These are phyloP conservation scores for Rhombomys opimus DNA, from an alignment of 2,113 vertebrate species.

Conservation along the genomic window DNA sequence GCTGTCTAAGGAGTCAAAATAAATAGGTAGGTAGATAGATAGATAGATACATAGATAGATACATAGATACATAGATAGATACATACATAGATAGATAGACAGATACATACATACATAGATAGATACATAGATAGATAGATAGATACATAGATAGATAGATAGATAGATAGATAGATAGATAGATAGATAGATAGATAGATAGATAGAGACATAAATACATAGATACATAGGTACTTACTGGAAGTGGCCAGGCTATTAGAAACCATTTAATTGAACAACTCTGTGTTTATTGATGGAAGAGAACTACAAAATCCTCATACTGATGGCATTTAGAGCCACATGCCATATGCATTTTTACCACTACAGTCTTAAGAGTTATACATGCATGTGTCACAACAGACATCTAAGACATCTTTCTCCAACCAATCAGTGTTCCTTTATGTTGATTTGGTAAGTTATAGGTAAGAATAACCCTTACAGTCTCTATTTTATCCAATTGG, in stretches of 20 bases:
- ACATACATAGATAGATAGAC: background rate
- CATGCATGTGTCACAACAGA: background rate
- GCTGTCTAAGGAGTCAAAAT: background rate
- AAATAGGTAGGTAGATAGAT: background rate
- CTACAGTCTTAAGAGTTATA: background rate
- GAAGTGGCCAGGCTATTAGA: background rate
- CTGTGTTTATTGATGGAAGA: background rate
- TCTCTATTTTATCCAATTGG: constrained; percentile 14
- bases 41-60: background rate
- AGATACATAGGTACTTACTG: background rate
- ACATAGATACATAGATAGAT: background rate
- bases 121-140: background rate
- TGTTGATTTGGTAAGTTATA: background rate
- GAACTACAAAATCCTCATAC: background rate
- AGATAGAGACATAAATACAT: background rate
- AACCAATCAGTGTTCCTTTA: background rate
- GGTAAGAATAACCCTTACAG: background rate
- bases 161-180: background rate
- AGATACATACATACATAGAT: background rate
- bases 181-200: background rate
- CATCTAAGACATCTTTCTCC: background rate
- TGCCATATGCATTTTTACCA: background rate
- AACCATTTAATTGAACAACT: background rate
- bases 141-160: background rate
- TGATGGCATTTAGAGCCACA: background rate